phyloP scores from a whole-genome alignment of 2,888 invertebrate species.

The Drosophila ezoana region DNA sequence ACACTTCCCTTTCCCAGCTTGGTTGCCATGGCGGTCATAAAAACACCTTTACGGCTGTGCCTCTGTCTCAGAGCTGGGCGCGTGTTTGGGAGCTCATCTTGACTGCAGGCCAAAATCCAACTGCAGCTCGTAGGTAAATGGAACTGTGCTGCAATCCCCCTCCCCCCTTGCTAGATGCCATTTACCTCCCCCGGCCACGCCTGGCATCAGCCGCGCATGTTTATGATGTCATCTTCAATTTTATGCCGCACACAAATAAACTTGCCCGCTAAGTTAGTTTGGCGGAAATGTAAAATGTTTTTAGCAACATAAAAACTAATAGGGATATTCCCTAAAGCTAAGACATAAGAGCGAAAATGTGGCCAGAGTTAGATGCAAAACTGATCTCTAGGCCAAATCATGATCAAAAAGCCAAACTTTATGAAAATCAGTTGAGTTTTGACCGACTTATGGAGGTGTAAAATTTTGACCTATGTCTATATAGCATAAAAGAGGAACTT shows the following conservation, averaged over 20 bases:
- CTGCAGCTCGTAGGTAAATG: slow-evolving; percentile 29
- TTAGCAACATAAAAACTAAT: slow-evolving; percentile 14
- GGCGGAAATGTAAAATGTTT: background rate
- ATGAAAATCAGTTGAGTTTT: too few relatives aligned
- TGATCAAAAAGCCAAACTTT: too few relatives aligned
- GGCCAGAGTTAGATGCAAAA: too few relatives aligned
- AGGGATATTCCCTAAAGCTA: background rate
- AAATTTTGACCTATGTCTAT: too few relatives aligned
- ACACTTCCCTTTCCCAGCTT: background rate
- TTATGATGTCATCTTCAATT: slow-evolving; percentile 69
- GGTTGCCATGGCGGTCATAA: slow-evolving; percentile 64
- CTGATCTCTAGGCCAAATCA: too few relatives aligned
- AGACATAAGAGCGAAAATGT: background rate
- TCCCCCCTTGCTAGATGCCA: background rate
- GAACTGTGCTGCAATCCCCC: slow-evolving; percentile 30
- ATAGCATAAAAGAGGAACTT: too few relatives aligned
- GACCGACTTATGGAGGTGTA: too few relatives aligned
- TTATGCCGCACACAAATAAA: slow-evolving; percentile 68
- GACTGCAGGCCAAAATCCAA: slow-evolving; percentile 72
- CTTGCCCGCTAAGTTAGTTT: slow-evolving; percentile 62
- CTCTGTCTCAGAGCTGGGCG: slow-evolving; percentile 3
- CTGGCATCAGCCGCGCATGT: slow-evolving; percentile 49
- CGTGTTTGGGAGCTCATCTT: slow-evolving; percentile 63
- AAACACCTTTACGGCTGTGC: slow-evolving; percentile 72
- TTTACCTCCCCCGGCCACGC: background rate